These are phyloP conservation scores for Emydocephalus ijimae DNA, from an alignment of 2,113 vertebrate genomes.

Conservation along the genomic window DNA sequence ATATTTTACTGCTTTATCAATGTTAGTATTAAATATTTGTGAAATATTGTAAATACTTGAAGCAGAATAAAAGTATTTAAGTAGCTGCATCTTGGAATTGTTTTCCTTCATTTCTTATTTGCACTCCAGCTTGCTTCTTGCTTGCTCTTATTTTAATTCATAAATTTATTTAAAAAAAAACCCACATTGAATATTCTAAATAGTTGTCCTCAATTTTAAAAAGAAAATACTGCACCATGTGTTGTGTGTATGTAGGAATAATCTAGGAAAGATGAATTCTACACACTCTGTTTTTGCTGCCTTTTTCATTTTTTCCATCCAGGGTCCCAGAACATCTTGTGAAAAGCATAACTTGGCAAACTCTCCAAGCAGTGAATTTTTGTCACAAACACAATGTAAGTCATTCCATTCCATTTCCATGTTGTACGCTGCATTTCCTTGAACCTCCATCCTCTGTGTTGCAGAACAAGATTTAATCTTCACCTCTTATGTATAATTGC, in stretches of 20 bases:
- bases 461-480: too few relatives aligned
- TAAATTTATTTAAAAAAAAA: background rate
- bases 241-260: background rate
- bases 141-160: background rate
- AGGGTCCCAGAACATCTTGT: conserved; percentile 88
- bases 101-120: background rate
- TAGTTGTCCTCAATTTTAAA: background rate
- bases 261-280: background rate
- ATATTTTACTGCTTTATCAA: background rate
- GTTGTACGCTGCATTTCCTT: background rate
- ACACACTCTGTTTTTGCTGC: background rate
- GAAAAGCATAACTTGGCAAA: conserved; percentile 94
- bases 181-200: background rate
- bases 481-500: background rate
- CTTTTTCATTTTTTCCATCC: conserved; percentile 32
- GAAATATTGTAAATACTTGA: background rate
- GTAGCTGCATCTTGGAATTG: background rate
- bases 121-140: background rate
- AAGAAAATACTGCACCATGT: background rate
- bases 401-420: background rate
- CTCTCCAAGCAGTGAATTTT: conserved; percentile 92
- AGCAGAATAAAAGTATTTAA: background rate
- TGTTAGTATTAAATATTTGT: background rate
- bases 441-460: background rate
- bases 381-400: conserved; percentile 94